phyloP scores from a whole-genome alignment of 2,888 invertebrate species.

The Oscheius sp. region DNA sequence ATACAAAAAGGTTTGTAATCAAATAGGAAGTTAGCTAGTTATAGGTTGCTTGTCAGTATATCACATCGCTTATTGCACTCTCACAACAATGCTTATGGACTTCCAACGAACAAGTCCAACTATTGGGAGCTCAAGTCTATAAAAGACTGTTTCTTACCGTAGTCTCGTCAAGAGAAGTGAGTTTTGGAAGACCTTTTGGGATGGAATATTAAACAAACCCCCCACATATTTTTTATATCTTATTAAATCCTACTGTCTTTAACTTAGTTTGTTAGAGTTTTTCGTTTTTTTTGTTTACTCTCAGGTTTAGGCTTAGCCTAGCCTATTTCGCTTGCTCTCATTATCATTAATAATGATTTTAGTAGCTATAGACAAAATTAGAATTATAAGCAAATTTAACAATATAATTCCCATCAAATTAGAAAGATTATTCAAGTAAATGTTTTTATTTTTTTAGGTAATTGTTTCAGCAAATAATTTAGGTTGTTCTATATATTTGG shows the following conservation, averaged over 20 bases:
- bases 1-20: slow-evolving; percentile 13
- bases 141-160: slow-evolving; percentile 2
- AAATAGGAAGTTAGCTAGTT: neutral
- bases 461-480: too few relatives aligned
- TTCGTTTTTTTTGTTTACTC: too few relatives aligned
- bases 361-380: too few relatives aligned
- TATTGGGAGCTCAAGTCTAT: slow-evolving; percentile 13
- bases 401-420: too few relatives aligned
- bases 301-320: neutral
- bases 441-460: too few relatives aligned
- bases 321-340: too few relatives aligned
- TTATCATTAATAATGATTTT: too few relatives aligned
- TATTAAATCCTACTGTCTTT: too few relatives aligned
- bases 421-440: too few relatives aligned
- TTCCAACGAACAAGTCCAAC: neutral
- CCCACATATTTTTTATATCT: neutral
- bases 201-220: neutral
- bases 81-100: slow-evolving; percentile 14
- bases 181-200: neutral
- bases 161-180: neutral
- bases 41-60: slow-evolving; percentile 1
- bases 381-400: too few relatives aligned
- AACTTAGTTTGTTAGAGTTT: too few relatives aligned
- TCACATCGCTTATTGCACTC: neutral
- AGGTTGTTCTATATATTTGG: too few relatives aligned